Evolutionary conservation across 2,797 vertebrate genomes (phyloP), one percentile per base, ranked within the genome.

Genomic region (Bryconaethiops microstoma): DNA sequence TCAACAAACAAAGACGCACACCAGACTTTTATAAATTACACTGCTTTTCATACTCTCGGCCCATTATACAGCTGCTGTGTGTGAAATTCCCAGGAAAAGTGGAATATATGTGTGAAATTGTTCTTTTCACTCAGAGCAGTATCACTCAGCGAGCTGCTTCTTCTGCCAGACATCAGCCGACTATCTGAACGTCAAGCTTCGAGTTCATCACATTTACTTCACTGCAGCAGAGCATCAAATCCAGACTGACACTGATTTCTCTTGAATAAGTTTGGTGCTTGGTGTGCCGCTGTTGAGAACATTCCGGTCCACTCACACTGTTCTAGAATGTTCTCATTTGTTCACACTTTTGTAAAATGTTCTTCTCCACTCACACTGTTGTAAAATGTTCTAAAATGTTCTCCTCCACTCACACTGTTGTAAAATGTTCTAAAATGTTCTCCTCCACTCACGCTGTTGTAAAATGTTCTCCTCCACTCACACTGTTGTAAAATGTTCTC

Each of bases 121-220:
- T 67, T 55, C 39, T 68, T 72, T 72, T 64, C 59, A 25, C 23
- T 78, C 21, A 19, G 16, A 21, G 13, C 65, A 45, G 23, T 60
- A 29, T 70, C 76, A 60, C 17, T 76, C 54, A 21, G 25, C 5
- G 48, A 59, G 0, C 17, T 62, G 23, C 7, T 55, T 39, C 39
- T 50, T 60, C 29, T 19, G 19, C 3, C 4, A 48, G 19, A 76
- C 42, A 48, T n/a, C 7, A 23, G 13, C 48, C 12, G 7, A n/a
- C 29, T 65, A 1, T 39, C 8, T 19, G 63, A 14, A 16, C 7
- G 39, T 67, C 7, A 42, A 67, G 39, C 39, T 7, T 2, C 13
- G 64, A 35, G 25, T 29, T 39, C 35, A 17, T 45, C 65, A 68
- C 7, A 13, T 21, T 35, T 21, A 21, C 65, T n/a, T 68, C 19